phyloP scores from a whole-genome alignment of 2,797 vertebrate species.

The Lepidocolaptes lacrymiger region DNA sequence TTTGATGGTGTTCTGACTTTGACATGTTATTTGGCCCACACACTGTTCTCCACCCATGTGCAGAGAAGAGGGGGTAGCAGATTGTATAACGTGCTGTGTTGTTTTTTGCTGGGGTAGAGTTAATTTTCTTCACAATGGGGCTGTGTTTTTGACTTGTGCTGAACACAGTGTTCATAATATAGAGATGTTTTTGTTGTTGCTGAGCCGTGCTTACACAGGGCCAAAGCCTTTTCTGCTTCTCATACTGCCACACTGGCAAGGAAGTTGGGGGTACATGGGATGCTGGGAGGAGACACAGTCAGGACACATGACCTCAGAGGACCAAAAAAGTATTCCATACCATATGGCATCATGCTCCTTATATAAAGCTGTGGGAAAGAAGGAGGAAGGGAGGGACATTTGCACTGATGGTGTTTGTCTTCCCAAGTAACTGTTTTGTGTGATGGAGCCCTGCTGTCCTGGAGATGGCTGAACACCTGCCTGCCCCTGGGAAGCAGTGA shows the following conservation, averaged over 20 bases:
- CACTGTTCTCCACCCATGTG: neutral
- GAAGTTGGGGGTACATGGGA: neutral
- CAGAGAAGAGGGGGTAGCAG: neutral
- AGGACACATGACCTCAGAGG: neutral
- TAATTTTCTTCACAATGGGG: neutral
- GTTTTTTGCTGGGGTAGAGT: neutral
- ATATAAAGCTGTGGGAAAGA: neutral
- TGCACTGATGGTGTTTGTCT: neutral
- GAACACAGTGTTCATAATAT: neutral
- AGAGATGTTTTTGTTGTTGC: neutral
- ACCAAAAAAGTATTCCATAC: neutral
- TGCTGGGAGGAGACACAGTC: neutral
- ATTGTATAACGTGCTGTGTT: neutral
- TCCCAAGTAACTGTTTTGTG: neutral
- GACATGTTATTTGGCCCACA: neutral
- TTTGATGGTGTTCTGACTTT: neutral
- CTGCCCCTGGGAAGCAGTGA: neutral
- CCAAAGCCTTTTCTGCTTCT: neutral
- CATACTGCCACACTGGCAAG: rapidly evolving
- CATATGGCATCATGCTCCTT: neutral
- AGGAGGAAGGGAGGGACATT: neutral
- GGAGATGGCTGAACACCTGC: too few relatives aligned
- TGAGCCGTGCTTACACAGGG: neutral
- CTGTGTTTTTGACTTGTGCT: neutral
- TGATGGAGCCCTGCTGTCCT: neutral